Conservation (phyloP, 2,888 invertebrate genomes). For the Adela reaumurella region DNA sequence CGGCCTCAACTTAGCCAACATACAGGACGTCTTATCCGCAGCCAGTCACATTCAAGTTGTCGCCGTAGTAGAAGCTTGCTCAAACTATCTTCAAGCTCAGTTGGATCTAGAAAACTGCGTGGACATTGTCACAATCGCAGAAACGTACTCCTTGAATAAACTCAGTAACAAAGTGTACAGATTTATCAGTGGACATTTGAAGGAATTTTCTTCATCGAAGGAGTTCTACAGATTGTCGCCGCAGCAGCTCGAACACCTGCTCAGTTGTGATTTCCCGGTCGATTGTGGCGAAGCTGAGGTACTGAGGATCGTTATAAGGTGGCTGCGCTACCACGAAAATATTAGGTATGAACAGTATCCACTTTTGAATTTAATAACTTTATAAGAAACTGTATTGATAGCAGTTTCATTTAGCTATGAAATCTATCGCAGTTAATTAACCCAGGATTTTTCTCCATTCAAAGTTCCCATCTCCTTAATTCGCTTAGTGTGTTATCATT, state of each 20-base stretch:
- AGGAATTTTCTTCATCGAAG: conserved; percentile 55
- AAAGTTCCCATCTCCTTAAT: too few relatives aligned
- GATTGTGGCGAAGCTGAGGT: conserved; percentile 63
- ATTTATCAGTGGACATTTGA: conserved; percentile 62
- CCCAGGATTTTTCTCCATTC: too few relatives aligned
- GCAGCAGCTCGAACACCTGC: conserved; percentile 58
- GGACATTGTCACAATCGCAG: conserved; percentile 66
- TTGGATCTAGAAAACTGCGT: conserved; percentile 68
- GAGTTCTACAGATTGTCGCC: conserved; percentile 60
- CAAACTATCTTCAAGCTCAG: conserved; percentile 62
- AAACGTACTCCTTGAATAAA: conserved; percentile 61
- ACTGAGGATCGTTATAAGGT: conserved; percentile 55
- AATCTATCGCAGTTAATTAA: too few relatives aligned
- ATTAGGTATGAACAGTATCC: conserved; percentile 15
- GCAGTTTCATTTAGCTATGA: too few relatives aligned
- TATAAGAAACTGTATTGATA: too few relatives aligned
- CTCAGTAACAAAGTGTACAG: conserved; percentile 59
- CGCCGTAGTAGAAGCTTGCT: conserved; percentile 64
- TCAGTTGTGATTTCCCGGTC: conserved; percentile 65
- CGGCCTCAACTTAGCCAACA: conserved; percentile 58
- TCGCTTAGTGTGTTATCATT: too few relatives aligned
- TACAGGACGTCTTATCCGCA: conserved; percentile 66
- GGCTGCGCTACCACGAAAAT: conserved; percentile 47
- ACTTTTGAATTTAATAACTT: too few relatives aligned
- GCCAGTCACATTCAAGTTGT: conserved; percentile 65